Evolutionary conservation across 1,140 invertebrate species (phyloP), one percentile per base, ranked within the genome.

Genomic region (Drosophila ambigua): DNA sequence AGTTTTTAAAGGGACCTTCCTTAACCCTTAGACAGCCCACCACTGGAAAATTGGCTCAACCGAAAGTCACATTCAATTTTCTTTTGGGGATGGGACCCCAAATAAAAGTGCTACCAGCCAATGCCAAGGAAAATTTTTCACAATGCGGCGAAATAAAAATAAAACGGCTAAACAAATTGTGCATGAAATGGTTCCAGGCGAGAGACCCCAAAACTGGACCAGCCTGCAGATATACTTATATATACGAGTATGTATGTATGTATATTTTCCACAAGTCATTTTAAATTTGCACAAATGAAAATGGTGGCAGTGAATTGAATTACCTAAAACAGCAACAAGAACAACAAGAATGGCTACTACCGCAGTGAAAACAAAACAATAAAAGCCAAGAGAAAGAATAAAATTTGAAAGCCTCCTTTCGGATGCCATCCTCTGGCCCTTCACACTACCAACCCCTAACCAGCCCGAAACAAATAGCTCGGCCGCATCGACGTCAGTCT

Each of bases 261-360:
- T 43, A 24, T 20, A 20, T 20, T 20, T 20, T 66, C 62, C 57
- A 57, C 67, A 62, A 76, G 67, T 79, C 82, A 76, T 82, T 79
- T 41, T 57, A 73, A 82, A 82, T 88, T 88, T 88, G 67, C 61
- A 79, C 79, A 81, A 79, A 80, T 85, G 81, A 79, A 88, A 88
- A 88, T 87, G 76, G 83, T 82, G 83, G 68, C 83, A 77, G 79
- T 77, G 88, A 88, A 88, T 88, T 88, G 83, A 88, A 88, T 88
- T 88, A 88, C 83, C 74, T 76, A 75, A 84, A 75, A 64, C 60
- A 63, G 63, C 41, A 76, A 52, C 62, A 77, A 13, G 23, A 60
- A 54, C 58, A 71, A 45, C 41, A 77, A 54, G 53, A 74, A 49
- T 48, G 48, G 64, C 28, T 63, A 69, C 81, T 65, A 77, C 77